Percentiles rank a stretch among this genome's conserved stretches.
Evolutionary conservation across 2,888 invertebrate species (phyloP).

Genomic region (Tachina grossa): DNA sequence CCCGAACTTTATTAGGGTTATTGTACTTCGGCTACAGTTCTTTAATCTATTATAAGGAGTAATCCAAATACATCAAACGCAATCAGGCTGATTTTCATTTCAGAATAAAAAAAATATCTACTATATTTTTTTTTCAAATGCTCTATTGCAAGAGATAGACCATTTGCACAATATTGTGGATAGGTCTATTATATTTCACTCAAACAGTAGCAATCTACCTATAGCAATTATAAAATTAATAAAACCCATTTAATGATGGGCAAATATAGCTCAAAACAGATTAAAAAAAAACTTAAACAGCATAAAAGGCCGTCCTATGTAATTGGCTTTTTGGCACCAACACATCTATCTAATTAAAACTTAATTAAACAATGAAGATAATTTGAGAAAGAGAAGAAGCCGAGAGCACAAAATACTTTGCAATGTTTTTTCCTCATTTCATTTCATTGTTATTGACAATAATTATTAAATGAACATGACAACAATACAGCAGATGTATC

Average conservation of each 20-base stretch:
- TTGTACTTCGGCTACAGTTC: no score
- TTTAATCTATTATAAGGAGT: no score
- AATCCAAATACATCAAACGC: no score
- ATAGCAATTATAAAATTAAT: not conserved
- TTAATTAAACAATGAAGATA: conserved; percentile 31
- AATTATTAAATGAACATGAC: conserved; percentile 61
- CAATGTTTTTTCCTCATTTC: conserved; percentile 16
- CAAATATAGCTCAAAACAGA: not conserved
- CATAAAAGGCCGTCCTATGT: not conserved
- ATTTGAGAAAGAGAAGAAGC: conserved; percentile 4
- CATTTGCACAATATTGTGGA: not conserved
- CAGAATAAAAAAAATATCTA: no score
- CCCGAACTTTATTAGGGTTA: no score
- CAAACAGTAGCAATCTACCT: not conserved
- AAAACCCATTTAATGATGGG: not conserved
- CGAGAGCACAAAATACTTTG: not conserved
- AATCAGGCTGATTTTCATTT: no score
- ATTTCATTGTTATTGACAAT: conserved; percentile 60
- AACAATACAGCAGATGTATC: conserved; percentile 56
- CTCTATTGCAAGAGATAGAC: not conserved
- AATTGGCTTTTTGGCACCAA: conserved; percentile 5
- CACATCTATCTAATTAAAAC: conserved; percentile 44
- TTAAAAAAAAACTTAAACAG: not conserved
- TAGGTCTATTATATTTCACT: not conserved
- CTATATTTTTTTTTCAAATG: no score